Percentiles rank a stretch among this genome's conserved stretches.
These are phyloP conservation scores for Micropoecilia bifurca DNA, from an alignment of 2,797 vertebrate genomes.

Conservation along the genomic window DNA sequence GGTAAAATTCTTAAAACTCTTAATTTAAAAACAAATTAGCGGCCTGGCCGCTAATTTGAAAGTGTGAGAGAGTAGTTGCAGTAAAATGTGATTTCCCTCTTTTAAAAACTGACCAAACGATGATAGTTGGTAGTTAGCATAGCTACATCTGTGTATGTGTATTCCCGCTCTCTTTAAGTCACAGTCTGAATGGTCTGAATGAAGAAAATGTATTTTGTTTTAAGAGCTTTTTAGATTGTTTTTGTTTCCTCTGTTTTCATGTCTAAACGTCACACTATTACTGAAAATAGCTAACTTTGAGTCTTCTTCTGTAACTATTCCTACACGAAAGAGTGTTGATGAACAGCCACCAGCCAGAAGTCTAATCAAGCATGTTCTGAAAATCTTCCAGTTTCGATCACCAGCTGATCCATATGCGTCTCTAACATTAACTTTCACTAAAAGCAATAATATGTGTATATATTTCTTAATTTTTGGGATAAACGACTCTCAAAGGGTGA, in stretches of 20 bases:
- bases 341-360: not conserved
- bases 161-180: not conserved
- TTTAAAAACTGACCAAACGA: not conserved
- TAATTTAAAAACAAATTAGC: no score
- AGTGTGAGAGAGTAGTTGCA: no score
- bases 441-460: not conserved
- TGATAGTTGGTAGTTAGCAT: not conserved
- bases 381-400: not conserved
- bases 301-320: not conserved
- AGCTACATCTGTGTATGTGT: not conserved
- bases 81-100: not conserved
- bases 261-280: not conserved
- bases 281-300: not conserved
- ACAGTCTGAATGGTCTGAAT: not conserved
- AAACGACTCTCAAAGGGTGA: not conserved
- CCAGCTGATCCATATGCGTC: not conserved
- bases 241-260: not conserved
- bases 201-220: not conserved
- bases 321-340: not conserved
- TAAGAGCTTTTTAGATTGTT: not conserved
- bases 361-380: not conserved
- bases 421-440: not conserved
- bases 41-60: not conserved
- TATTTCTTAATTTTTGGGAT: not conserved
- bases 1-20: no score